Conservation (phyloP, 1,140 invertebrate genomes). For the Coenobita brevimanus region DNA sequence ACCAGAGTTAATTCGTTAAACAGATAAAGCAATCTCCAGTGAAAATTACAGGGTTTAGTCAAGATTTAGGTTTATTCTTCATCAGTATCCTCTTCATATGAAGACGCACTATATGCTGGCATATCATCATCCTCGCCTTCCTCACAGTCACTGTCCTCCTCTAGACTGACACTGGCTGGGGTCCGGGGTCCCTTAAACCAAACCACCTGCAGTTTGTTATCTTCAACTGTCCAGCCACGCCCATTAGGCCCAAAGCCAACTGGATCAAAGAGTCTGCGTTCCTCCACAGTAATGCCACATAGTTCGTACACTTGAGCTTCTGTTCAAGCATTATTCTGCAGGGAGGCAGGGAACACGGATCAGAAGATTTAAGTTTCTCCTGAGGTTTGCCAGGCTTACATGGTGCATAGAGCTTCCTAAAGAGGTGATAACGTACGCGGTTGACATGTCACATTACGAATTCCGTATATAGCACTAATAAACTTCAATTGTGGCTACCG, state of each 20-base stretch:
- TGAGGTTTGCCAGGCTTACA: no score
- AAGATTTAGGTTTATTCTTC: background rate
- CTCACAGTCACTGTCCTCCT: conserved; percentile 14
- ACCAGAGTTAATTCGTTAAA: background rate
- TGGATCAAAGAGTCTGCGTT: conserved; percentile 9
- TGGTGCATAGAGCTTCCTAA: no score
- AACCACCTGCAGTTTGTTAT: conserved; percentile 1
- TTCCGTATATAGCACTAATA: no score
- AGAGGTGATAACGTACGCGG: no score
- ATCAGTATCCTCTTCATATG: background rate
- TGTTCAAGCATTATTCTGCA: background rate
- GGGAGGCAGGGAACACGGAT: conserved; percentile 11
- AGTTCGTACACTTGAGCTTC: conserved; percentile 18
- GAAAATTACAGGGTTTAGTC: conserved; percentile 3
- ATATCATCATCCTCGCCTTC: background rate
- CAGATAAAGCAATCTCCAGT: background rate
- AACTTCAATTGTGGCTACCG: no score
- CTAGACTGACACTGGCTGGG: conserved; percentile 9
- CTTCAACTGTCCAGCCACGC: conserved; percentile 6
- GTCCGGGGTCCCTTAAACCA: conserved; percentile 14
- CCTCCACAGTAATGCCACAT: background rate
- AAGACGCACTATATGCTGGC: conserved; percentile 6
- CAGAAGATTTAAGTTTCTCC: no score
- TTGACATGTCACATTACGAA: no score
- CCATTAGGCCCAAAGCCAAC: background rate